phyloP scores from a whole-genome alignment of 2,113 vertebrate species.

The Ceyx margarethae region DNA sequence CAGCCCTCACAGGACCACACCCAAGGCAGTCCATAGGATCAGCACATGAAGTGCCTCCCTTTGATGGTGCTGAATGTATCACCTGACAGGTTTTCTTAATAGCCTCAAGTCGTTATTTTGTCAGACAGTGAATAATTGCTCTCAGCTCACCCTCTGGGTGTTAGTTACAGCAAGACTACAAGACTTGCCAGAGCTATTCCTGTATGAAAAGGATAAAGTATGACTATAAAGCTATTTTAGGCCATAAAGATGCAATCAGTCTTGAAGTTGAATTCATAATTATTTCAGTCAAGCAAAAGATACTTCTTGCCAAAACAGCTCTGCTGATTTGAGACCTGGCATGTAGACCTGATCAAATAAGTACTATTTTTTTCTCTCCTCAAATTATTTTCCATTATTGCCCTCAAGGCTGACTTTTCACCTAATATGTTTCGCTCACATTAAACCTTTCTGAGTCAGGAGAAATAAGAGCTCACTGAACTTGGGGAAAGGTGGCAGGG shows the following conservation, averaged over 20 bases:
- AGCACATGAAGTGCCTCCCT: not conserved
- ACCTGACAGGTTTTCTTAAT: not conserved
- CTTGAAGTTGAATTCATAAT: not conserved
- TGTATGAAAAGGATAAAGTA: constrained; percentile 23
- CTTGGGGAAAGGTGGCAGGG: not conserved
- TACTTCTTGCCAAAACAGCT: not conserved
- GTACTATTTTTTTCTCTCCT: not conserved
- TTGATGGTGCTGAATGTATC: not conserved
- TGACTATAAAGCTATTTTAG: constrained; percentile 12
- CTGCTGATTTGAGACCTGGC: constrained; percentile 35
- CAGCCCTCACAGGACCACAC: not conserved
- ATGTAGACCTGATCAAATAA: not conserved
- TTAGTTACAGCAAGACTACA: not conserved
- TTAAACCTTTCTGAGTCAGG: not conserved
- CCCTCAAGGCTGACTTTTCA: not conserved
- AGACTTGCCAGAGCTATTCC: not conserved
- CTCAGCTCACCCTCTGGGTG: not conserved
- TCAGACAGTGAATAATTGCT: not conserved
- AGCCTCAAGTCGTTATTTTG: not conserved
- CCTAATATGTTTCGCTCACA: not conserved
- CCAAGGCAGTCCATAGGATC: not conserved
- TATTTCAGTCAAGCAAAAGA: constrained; percentile 7
- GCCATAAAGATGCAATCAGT: constrained; percentile 35
- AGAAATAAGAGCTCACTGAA: not conserved
- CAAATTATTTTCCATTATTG: not conserved